These are phyloP conservation scores for Formica selysi DNA, from an alignment of 1,140 invertebrate genomes.

Conservation along the genomic window DNA sequence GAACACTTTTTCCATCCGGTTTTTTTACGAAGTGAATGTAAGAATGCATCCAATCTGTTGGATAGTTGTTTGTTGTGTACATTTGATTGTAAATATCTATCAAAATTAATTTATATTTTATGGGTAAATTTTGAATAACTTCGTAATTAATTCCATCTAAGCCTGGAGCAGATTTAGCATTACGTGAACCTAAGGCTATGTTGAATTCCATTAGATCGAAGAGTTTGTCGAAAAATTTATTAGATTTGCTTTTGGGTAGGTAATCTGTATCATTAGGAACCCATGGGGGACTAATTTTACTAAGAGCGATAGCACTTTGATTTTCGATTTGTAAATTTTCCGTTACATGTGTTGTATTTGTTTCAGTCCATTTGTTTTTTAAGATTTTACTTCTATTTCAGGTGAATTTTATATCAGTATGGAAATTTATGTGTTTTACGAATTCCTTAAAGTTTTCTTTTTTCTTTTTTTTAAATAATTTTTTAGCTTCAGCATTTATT, in stretches of 20 bases:
- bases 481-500: conserved; percentile 33
- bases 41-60: neutral
- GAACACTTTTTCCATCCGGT: neutral
- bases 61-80: neutral
- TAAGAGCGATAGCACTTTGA: neutral
- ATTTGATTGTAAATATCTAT: neutral
- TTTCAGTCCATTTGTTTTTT: conserved; percentile 51
- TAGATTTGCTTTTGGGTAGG: too few species aligned
- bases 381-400: conserved; percentile 30
- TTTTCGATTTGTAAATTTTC: too few species aligned
- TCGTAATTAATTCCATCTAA: too few species aligned
- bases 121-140: too few species aligned
- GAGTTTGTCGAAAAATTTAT: too few species aligned
- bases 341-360: too few species aligned
- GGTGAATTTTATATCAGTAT: conserved; percentile 12
- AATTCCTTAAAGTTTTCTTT: conserved; percentile 34
- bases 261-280: neutral
- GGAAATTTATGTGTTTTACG: neutral
- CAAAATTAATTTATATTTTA: too few species aligned
- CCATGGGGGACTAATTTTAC: conserved; percentile 28
- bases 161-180: too few species aligned
- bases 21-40: conserved; percentile 20
- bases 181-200: too few species aligned
- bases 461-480: conserved; percentile 60
- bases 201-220: too few species aligned